Base-by-base conservation (phyloP, 2,113 vertebrate species). In the Pogonocichla stellata region DNA sequence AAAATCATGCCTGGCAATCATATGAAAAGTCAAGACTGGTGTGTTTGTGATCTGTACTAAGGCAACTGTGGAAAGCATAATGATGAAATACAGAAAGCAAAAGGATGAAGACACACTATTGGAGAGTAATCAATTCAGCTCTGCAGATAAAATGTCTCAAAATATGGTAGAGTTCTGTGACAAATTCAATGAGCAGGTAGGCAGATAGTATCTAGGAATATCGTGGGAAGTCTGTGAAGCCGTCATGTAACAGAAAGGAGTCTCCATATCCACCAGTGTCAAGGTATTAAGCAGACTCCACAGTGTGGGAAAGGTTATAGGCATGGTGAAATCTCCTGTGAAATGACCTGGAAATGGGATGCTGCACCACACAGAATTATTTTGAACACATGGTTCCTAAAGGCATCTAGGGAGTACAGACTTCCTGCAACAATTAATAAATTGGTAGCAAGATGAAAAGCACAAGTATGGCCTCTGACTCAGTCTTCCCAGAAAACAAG, bases 231-330 rank as follows among this genome's bases (percentile, higher is more conserved):
- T n/a, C 62, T 91, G 2, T 33, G 75, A 70, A 94, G 23, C 18
- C 1, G 0, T 13, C n/a, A 25, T 5, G 12, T 0, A 2, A 31
- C 0, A 0, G 50, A 85, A 60, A 17, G 19, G 19, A 89, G 12
- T 38, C 36, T 77, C 60, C 51, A 51, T 11, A 28, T 81, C 70
- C 66, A 51, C 20, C 9, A 15, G 5, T 4, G 22, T 2, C 1
- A 4, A 86, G 40, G 16, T 53, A 42, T 29, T 36, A 70, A 38
- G 23, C 31, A 84, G 51, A 51, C 2, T 17, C 25, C 33, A 86
- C 15, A 58, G 22, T 3, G 11, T 16, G 5, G 31, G 33, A 90
- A 62, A 86, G 19, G 16, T 13, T 67, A 58, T 14, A 84, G 42
- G 19, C 15, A 23, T 31, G 36, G 31, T 1, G 3, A 91, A 60